These are phyloP conservation scores for Amiota mariae DNA, from an alignment of 2,888 invertebrate genomes.

Conservation along the genomic window DNA sequence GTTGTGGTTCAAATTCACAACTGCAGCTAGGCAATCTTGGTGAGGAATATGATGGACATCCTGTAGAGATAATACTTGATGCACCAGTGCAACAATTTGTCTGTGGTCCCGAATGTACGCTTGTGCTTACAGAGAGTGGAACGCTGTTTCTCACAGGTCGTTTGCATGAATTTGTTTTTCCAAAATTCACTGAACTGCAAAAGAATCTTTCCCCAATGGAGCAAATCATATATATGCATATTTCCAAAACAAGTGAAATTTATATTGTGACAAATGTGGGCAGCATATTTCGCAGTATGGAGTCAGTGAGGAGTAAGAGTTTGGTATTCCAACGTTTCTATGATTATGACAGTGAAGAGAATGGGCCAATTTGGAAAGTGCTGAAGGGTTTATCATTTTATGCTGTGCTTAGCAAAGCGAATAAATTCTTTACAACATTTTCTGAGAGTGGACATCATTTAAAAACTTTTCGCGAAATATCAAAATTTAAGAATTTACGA, in stretches of 20 bases:
- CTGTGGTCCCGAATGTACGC: constrained; percentile 71
- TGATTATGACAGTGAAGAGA: constrained; percentile 73
- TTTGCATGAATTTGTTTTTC: constrained; percentile 70
- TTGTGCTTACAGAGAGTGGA: constrained; percentile 70
- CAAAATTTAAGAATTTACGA: constrained; percentile 72
- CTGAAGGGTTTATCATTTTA: constrained; percentile 71
- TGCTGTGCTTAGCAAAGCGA: constrained; percentile 69
- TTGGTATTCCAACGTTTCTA: constrained; percentile 72
- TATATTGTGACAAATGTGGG: constrained; percentile 71
- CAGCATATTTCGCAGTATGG: constrained; percentile 70
- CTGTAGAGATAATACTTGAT: constrained; percentile 67
- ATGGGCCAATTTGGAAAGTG: constrained; percentile 71
- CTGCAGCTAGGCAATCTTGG: constrained; percentile 67
- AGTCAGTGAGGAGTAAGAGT: constrained; percentile 69
- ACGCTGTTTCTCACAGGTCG: constrained; percentile 69
- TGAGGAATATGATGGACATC: constrained; percentile 57
- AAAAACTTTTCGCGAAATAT: constrained; percentile 73
- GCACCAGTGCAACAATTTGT: constrained; percentile 66
- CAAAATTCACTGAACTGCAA: constrained; percentile 69
- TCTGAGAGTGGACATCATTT: constrained; percentile 73
- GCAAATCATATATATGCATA: constrained; percentile 70
- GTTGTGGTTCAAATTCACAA: constrained; percentile 69
- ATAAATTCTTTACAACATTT: constrained; percentile 73
- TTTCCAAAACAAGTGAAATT: constrained; percentile 71
- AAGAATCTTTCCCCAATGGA: constrained; percentile 69